A percentile compares a stretch with the other conserved stretches of the same genome.
These are phyloP conservation scores for Clarias gariepinus DNA, from an alignment of 2,113 vertebrate genomes.

Conservation along the genomic window DNA sequence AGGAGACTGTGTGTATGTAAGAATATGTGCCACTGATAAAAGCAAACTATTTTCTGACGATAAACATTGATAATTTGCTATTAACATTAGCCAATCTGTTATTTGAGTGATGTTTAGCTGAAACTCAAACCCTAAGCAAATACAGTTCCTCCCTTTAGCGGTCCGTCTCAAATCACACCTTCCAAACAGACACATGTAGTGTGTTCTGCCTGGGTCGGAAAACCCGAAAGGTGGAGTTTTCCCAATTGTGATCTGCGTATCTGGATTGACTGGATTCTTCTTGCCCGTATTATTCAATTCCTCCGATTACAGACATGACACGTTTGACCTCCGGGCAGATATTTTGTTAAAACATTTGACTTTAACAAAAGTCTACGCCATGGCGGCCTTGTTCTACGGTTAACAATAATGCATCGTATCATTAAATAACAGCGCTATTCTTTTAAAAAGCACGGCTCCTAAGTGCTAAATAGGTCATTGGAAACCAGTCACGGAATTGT, in stretches of 20 bases:
- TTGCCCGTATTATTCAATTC: not conserved
- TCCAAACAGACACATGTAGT: not conserved
- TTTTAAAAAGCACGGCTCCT: not conserved
- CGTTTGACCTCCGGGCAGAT: not conserved
- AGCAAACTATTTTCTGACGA: slow-evolving; percentile 18
- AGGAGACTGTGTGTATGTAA: not conserved
- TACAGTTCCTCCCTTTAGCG: not conserved
- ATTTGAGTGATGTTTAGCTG: not conserved
- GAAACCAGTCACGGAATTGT: slow-evolving; percentile 45
- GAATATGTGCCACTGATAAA: slow-evolving; percentile 4
- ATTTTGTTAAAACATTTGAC: not conserved
- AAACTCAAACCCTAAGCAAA: not conserved
- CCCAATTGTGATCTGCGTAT: not conserved
- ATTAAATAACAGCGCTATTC: not conserved
- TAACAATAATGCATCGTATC: not conserved
- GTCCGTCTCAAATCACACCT: not conserved
- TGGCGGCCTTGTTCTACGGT: not conserved
- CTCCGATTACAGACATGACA: not conserved
- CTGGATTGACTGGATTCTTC: not conserved
- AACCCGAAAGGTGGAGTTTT: not conserved
- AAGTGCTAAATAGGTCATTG: slow-evolving; percentile 40
- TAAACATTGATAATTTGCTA: not conserved
- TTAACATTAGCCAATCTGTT: not conserved
- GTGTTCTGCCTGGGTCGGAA: not conserved
- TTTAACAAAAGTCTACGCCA: not conserved